Evolutionary conservation across 2,888 invertebrate genomes (phyloP).

Genomic region (Amphipyra berbera): DNA sequence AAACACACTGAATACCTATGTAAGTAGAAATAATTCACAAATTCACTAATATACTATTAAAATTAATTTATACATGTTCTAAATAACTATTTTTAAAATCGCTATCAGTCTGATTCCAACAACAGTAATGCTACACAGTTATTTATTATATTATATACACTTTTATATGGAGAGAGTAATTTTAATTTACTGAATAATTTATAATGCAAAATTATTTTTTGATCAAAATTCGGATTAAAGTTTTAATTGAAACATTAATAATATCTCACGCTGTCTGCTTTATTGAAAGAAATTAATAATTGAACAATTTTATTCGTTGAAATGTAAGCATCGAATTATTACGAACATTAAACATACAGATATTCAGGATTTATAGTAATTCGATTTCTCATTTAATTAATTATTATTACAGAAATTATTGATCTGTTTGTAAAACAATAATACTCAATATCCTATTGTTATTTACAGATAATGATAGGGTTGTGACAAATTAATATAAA

Average conservation of each 20-base stretch:
- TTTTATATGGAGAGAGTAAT: slow-evolving; percentile 20
- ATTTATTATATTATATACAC: slow-evolving; percentile 55
- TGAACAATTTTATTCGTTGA: not conserved
- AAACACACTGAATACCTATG: slow-evolving; percentile 28
- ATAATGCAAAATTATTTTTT: not conserved
- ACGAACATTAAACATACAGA: too few relatives aligned
- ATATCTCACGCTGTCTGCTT: not conserved
- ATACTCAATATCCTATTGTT: too few relatives aligned
- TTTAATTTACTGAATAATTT: slow-evolving; percentile 4
- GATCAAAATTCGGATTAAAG: not conserved
- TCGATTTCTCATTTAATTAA: too few relatives aligned
- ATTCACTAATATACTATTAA: slow-evolving; percentile 30
- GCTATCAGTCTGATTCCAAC: slow-evolving; percentile 86
- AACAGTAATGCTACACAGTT: slow-evolving; percentile 68
- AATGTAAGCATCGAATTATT: too few relatives aligned
- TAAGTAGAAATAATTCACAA: slow-evolving; percentile 29
- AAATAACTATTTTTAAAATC: slow-evolving; percentile 65
- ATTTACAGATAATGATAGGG: too few relatives aligned
- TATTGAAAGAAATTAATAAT: not conserved
- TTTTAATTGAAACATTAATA: not conserved
- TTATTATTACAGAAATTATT: too few relatives aligned
- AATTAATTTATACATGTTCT: slow-evolving; percentile 46
- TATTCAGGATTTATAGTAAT: too few relatives aligned
- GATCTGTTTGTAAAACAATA: too few relatives aligned
- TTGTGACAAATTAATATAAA: too few relatives aligned